phyloP scores from a whole-genome alignment of 2,797 vertebrate species.

The Danio jaintianensis region DNA sequence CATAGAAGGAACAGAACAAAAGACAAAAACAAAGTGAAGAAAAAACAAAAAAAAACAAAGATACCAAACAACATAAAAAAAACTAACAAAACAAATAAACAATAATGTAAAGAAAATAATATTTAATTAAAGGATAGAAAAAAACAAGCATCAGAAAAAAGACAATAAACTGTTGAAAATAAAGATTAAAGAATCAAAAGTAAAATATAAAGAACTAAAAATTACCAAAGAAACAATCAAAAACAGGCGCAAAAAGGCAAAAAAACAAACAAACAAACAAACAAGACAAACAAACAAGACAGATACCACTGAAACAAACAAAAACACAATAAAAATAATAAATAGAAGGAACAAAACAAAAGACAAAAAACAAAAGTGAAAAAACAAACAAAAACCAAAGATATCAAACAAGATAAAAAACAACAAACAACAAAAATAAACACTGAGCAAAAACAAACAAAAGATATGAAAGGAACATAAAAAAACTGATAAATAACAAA shows the following conservation, averaged over 20 bases:
- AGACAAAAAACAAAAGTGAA: too few species aligned
- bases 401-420: too few species aligned
- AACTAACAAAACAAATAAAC: neutral
- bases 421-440: too few species aligned
- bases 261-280: neutral
- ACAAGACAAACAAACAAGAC: neutral
- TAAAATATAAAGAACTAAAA: neutral
- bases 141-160: neutral
- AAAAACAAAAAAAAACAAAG: neutral
- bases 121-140: neutral
- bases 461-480: too few species aligned
- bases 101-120: neutral
- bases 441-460: too few species aligned
- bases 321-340: neutral
- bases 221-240: neutral
- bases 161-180: neutral
- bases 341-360: neutral
- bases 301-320: neutral
- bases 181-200: neutral
- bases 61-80: neutral
- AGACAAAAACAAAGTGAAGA: neutral
- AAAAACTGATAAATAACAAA: neutral
- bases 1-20: neutral
- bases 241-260: neutral
- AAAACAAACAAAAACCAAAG: too few species aligned